Conservation (phyloP, 2,888 invertebrate species). For the Epistrophella euchroma region DNA sequence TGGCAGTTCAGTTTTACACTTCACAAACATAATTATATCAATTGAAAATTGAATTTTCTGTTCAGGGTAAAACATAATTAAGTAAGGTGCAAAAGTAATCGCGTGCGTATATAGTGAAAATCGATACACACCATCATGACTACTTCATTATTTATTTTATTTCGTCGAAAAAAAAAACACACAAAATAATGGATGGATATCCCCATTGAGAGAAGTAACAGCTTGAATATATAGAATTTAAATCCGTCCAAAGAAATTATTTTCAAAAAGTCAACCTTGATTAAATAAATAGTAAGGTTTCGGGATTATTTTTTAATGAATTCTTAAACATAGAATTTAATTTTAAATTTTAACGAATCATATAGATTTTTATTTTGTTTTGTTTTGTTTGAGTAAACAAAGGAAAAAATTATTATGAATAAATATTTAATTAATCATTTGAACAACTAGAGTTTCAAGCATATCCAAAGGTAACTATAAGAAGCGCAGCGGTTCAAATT, state of each 20-base stretch:
- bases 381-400: too few relatives aligned
- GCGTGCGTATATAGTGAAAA: constrained; percentile 13
- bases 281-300: background rate
- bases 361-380: too few relatives aligned
- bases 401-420: too few relatives aligned
- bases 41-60: constrained; percentile 8
- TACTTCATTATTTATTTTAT: constrained; percentile 2
- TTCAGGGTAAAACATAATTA: constrained; percentile 5
- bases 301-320: background rate
- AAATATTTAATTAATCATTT: too few relatives aligned
- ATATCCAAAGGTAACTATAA: too few relatives aligned
- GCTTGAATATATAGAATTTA: background rate
- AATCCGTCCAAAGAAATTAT: background rate
- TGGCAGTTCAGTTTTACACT: background rate
- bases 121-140: background rate
- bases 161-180: background rate
- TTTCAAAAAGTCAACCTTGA: background rate
- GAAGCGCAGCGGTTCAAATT: too few relatives aligned
- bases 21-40: background rate
- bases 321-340: background rate
- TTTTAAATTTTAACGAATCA: background rate
- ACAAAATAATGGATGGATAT: background rate
- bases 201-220: background rate
- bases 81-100: constrained; percentile 5
- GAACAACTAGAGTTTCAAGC: too few relatives aligned